Percentiles rank a stretch among this genome's conserved stretches.
Evolutionary conservation across 2,797 vertebrate species (phyloP).

Genomic region (Aplochiton taeniatus): DNA sequence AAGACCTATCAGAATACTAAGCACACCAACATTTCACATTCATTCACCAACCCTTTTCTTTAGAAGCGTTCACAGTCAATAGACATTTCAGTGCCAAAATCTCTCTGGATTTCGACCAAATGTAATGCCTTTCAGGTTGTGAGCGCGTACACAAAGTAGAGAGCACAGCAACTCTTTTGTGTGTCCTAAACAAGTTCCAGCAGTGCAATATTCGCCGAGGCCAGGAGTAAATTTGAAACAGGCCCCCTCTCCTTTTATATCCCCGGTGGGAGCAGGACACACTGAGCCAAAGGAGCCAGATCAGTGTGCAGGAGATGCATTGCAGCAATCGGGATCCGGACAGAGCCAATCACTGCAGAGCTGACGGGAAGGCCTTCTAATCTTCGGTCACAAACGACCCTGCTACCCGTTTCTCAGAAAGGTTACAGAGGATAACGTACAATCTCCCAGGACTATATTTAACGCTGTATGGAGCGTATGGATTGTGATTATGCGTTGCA

Average conservation of each 20-base stretch:
- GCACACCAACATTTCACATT: too few species aligned
- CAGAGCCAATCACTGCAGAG: constrained; percentile 31
- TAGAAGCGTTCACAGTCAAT: too few species aligned
- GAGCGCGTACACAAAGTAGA: neutral
- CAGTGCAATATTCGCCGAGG: constrained; percentile 51
- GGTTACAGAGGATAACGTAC: too few species aligned
- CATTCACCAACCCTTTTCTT: too few species aligned
- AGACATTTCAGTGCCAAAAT: too few species aligned
- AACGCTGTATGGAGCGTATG: too few species aligned
- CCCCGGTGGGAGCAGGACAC: constrained; percentile 34
- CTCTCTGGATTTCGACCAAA: constrained; percentile 9
- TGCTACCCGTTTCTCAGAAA: too few species aligned
- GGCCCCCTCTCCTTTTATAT: constrained; percentile 45
- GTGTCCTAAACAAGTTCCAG: constrained; percentile 72
- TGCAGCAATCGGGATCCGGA: constrained; percentile 26
- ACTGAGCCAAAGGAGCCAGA: constrained; percentile 46
- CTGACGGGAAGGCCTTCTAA: constrained; percentile 1
- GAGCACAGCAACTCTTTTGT: constrained; percentile 56
- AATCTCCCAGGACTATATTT: too few species aligned
- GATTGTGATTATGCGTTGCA: too few species aligned
- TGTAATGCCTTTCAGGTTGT: constrained; percentile 17
- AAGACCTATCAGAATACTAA: too few species aligned
- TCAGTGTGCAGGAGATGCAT: constrained; percentile 41
- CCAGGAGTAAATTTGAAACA: constrained; percentile 69
- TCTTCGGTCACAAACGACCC: neutral